Base-by-base conservation (phyloP, 2,888 invertebrate genomes). In the Drosophila tripunctata region DNA sequence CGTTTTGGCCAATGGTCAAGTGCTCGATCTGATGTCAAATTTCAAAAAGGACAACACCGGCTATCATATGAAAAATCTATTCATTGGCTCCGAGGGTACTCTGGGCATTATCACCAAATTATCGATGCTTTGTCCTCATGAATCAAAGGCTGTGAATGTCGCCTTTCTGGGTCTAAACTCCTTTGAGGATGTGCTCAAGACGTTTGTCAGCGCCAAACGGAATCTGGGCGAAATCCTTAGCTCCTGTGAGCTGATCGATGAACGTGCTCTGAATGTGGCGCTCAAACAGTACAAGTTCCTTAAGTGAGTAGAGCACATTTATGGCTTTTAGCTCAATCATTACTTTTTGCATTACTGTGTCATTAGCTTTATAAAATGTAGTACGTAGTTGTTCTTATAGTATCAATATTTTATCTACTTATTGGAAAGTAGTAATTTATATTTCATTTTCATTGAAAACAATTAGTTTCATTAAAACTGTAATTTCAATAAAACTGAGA, bases 41-140 rank as follows among this genome's bases (percentile, higher is more conserved):
- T 93, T 99, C 79, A 96, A 97, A 89, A 99, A 99, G 91, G 99
- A 99, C 91, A 99, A 99, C 90, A 99, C 99, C 0, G 99, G 99
- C 0, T 98, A 98, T 90, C 98, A 99, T 89, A 92, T 99, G 80
- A 98, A 98, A 89, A 98, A 99, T 91, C 91, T 99, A 64, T 99
- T 99, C 89, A 97, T 99, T 80, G 99, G 99, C 10, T 97, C 98
- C 0, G 99, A 99, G 92, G 99, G 99, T 43, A 98, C 98, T 0
- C 92, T 99, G 50, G 99, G 99, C 10, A 91, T 99, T 4, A 95
- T 99, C 5, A 99, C 99, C 0, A 96, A 96, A 92, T 95, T 98
- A 4, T 95, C 97, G 2, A 94, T 99, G 65, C 94, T 97, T 57
- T 99, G 99, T 90, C 97, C 98, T 1, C 94, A 96, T 0, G 93